Conservation (phyloP, 2,888 invertebrate genomes). For the Acrobasis consociella region DNA sequence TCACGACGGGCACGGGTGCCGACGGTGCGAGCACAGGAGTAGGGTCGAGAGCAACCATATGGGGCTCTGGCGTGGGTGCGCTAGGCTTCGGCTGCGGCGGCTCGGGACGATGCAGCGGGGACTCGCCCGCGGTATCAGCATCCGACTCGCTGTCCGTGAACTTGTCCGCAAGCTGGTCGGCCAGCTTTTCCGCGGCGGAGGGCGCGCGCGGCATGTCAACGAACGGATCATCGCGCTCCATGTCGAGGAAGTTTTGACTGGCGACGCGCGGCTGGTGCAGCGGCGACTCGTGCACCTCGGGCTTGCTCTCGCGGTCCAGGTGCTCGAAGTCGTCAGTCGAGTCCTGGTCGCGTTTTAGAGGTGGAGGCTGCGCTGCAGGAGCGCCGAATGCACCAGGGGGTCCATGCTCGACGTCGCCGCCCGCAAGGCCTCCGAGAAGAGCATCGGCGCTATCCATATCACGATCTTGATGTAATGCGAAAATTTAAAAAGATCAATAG, state of each 20-base stretch:
- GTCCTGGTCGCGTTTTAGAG: conserved; percentile 84
- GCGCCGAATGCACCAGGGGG: conserved; percentile 31
- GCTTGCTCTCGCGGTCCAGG: conserved; percentile 83
- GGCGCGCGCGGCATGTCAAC: conserved; percentile 62
- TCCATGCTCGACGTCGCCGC: conserved; percentile 54
- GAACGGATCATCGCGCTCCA: conserved; percentile 73
- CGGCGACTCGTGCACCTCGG: conserved; percentile 59
- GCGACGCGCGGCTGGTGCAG: conserved; percentile 56
- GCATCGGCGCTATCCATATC: conserved; percentile 66
- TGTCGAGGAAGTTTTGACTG: conserved; percentile 74
- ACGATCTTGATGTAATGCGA: conserved; percentile 15
- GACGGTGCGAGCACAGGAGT: conserved; percentile 39
- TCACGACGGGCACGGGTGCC: conserved; percentile 36
- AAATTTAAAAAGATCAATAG: conserved; percentile 54
- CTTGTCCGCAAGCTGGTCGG: conserved; percentile 77
- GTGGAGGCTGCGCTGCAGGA: conserved; percentile 31
- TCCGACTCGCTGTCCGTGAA: conserved; percentile 84
- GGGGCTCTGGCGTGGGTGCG: conserved; percentile 43
- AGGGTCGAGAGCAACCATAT: conserved; percentile 34
- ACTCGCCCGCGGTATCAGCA: conserved; percentile 74
- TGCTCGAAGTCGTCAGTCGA: conserved; percentile 90
- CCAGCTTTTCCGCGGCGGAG: conserved; percentile 59
- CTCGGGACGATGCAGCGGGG: conserved; percentile 67
- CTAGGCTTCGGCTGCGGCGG: conserved; percentile 37
- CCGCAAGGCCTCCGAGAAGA: conserved; percentile 62